Percentiles rank a stretch among this genome's conserved stretches.
phyloP scores from a whole-genome alignment of 2,888 invertebrate species.

The Polia nebulosa region DNA sequence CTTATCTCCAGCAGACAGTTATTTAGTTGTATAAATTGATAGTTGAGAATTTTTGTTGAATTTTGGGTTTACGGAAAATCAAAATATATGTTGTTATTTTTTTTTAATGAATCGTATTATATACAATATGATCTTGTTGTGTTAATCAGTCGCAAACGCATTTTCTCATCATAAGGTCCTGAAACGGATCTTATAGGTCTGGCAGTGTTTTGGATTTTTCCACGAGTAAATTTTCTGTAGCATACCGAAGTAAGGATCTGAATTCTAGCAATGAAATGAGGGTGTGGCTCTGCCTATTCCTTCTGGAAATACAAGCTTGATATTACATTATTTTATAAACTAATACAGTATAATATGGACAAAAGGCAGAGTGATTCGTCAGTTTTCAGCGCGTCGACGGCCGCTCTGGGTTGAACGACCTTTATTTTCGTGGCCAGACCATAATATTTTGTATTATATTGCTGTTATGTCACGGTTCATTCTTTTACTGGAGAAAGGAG shows the following conservation, averaged over 20 bases:
- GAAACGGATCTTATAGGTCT: neutral
- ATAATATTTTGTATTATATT: constrained; percentile 28
- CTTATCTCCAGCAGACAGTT: neutral
- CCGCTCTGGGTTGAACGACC: constrained; percentile 33
- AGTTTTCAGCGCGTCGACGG: constrained; percentile 34
- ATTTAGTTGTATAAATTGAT: constrained; percentile 1
- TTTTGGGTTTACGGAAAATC: too few relatives aligned
- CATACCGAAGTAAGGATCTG: neutral
- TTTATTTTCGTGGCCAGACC: constrained; percentile 6
- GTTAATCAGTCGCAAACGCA: neutral
- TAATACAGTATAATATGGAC: constrained; percentile 1
- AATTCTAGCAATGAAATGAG: too few relatives aligned
- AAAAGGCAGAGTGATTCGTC: constrained; percentile 38
- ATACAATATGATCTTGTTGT: too few relatives aligned
- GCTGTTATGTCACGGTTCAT: constrained; percentile 22
- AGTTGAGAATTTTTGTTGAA: neutral
- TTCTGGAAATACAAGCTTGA: neutral
- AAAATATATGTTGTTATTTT: too few relatives aligned
- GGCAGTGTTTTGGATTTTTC: too few relatives aligned
- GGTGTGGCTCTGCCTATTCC: neutral
- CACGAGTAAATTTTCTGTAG: neutral
- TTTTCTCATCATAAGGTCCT: neutral
- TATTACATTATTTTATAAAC: constrained; percentile 4
- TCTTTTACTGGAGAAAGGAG: neutral
- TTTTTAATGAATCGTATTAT: too few relatives aligned